Evolutionary conservation across 1,140 invertebrate genomes (phyloP).

Genomic region (fruit fly (Drosophila melanogaster)): Release_6_plus_ISO1_MT NT_033779.5:10083001-10083500

Average conservation of each 20-base stretch:
- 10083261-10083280: constrained; percentile 32
- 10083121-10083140: too few species aligned
- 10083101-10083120: too few species aligned
- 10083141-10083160: too few species aligned
- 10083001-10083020: constrained; percentile 40
- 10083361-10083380: constrained; percentile 61
- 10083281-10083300: constrained; percentile 26
- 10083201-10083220: not conserved
- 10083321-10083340: constrained; percentile 13
- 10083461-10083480: constrained; percentile 62
- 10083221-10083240: constrained; percentile 23
- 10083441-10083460: constrained; percentile 35
- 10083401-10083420: constrained; percentile 32
- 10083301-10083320: constrained; percentile 75
- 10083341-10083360: constrained; percentile 26
- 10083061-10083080: not conserved
- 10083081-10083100: too few species aligned
- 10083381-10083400: constrained; percentile 48
- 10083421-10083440: constrained; percentile 18
- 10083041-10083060: constrained; percentile 11
- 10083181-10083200: not conserved
- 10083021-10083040: constrained; percentile 6
- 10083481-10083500: constrained; percentile 64
- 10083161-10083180: not conserved
- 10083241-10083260: constrained; percentile 24